These are phyloP conservation scores for Mya arenaria DNA, from an alignment of 1,140 invertebrate genomes.

Conservation along the genomic window DNA sequence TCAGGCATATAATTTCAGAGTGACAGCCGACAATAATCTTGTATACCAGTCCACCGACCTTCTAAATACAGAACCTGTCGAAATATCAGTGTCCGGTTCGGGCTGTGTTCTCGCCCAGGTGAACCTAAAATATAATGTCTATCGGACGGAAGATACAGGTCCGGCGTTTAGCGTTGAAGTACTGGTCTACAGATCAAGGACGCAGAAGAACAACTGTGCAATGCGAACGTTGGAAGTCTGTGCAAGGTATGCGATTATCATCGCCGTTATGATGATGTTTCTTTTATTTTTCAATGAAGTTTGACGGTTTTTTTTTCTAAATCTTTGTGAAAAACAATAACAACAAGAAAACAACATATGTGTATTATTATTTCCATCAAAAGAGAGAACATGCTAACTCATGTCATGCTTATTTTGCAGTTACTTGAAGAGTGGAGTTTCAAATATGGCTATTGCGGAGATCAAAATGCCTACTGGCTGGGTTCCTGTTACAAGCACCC, in stretches of 20 bases:
- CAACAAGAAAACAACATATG: too few relatives aligned
- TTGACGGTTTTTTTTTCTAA: too few relatives aligned
- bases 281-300: too few relatives aligned
- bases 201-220: conserved; percentile 64
- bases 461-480: conserved; percentile 93
- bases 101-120: conserved; percentile 91
- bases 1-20: conserved; percentile 45
- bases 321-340: too few relatives aligned
- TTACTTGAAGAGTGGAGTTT: conserved; percentile 66
- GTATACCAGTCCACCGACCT: conserved; percentile 66
- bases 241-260: conserved; percentile 72
- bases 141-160: conserved; percentile 52
- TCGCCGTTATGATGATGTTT: too few relatives aligned
- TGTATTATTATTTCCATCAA: too few relatives aligned
- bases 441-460: conserved; percentile 95
- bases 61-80: conserved; percentile 27
- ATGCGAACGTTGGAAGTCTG: conserved; percentile 67
- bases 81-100: conserved; percentile 84
- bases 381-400: background rate
- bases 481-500: conserved; percentile 89
- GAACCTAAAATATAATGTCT: conserved; percentile 74
- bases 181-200: conserved; percentile 52
- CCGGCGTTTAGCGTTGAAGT: conserved; percentile 68
- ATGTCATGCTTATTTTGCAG: conserved; percentile 2
- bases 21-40: conserved; percentile 72